Percentiles rank a stretch among this genome's conserved stretches.
Evolutionary conservation across 92 coral and sea anemone genomes (phyloP).

Genomic region (Palythoa heliodiscus): DNA sequence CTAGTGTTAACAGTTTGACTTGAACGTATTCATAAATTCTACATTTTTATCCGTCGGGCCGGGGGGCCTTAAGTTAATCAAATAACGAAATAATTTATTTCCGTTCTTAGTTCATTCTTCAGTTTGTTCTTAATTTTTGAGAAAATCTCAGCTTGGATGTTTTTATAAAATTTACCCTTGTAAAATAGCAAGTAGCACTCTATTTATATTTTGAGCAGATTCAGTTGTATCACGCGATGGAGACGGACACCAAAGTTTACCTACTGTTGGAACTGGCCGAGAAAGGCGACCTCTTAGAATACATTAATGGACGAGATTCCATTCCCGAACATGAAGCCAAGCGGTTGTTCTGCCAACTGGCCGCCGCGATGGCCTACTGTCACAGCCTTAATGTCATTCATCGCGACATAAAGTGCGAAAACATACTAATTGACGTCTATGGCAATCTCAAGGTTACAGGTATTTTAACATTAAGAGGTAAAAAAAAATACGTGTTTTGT

Average conservation of each 20-base stretch:
- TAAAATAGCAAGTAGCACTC: too few relatives aligned
- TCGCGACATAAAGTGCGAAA: constrained; percentile 83
- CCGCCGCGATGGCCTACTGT: constrained; percentile 77
- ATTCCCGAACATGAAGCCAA: constrained; percentile 67
- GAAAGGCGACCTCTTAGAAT: constrained; percentile 77
- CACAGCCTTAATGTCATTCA: constrained; percentile 71
- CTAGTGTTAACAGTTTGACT: too few relatives aligned
- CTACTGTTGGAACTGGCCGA: constrained; percentile 70
- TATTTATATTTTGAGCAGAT: constrained; percentile 43
- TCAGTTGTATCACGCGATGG: constrained; percentile 69
- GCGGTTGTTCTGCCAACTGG: constrained; percentile 70
- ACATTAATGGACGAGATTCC: constrained; percentile 53
- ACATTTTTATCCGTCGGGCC: too few relatives aligned
- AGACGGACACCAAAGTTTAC: constrained; percentile 81
- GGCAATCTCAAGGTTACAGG: constrained; percentile 85
- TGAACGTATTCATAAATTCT: too few relatives aligned
- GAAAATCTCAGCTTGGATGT: too few relatives aligned
- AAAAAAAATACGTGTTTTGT: background rate
- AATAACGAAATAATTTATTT: too few relatives aligned
- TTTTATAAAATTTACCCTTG: too few relatives aligned
- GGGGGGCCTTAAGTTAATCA: too few relatives aligned
- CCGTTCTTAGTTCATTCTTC: too few relatives aligned
- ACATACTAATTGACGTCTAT: constrained; percentile 66
- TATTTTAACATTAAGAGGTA: background rate
- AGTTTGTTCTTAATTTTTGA: too few relatives aligned